Percentiles rank a stretch among this genome's conserved stretches.
Evolutionary conservation across 2,113 vertebrate species (phyloP).

Genomic region (Vombatus ursinus): DNA sequence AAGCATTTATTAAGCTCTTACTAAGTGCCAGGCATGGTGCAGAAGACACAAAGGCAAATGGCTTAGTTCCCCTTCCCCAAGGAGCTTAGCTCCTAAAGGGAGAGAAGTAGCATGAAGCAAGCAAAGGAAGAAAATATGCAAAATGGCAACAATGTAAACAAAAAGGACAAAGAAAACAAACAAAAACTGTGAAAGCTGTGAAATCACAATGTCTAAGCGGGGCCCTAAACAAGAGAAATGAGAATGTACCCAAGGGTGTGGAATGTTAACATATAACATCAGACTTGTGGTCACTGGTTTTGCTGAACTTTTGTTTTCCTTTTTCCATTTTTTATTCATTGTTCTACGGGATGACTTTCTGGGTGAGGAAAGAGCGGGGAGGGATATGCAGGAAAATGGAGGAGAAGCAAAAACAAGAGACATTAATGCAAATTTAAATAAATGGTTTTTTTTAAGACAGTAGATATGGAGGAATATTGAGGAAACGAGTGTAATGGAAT

Average conservation of each 20-base stretch:
- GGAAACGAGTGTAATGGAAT: background rate
- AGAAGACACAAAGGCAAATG: background rate
- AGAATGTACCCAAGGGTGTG: background rate
- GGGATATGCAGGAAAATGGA: background rate
- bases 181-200: background rate
- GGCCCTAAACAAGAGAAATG: background rate
- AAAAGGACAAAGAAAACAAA: background rate
- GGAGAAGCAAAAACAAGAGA: background rate
- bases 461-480: background rate
- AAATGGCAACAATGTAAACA: background rate
- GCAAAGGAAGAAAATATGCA: background rate
- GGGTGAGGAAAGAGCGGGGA: background rate
- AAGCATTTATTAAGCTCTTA: background rate
- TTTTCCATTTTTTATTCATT: background rate
- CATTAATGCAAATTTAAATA: background rate
- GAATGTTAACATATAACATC: background rate
- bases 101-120: background rate
- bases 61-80: background rate
- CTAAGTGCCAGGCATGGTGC: background rate
- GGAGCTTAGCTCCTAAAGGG: background rate
- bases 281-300: background rate
- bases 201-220: background rate
- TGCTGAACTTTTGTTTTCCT: background rate
- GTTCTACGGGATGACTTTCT: background rate
- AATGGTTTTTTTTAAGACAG: background rate